Percentiles rank a stretch among this genome's conserved stretches.
These are phyloP conservation scores for Hydriomena furcata DNA, from an alignment of 2,888 invertebrate genomes.

Conservation along the genomic window DNA sequence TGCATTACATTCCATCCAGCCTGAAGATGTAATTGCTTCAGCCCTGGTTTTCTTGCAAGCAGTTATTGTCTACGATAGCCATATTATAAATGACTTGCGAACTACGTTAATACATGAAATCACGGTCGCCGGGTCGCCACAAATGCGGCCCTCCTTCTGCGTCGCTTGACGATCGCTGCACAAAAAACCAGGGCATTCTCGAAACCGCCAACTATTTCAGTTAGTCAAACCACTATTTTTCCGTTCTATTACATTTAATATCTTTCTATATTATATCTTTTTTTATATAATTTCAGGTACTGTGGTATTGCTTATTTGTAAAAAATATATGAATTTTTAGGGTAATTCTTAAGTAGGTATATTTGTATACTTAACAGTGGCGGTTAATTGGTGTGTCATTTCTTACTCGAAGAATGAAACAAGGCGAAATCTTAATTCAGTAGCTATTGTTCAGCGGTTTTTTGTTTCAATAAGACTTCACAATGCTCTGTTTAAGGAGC, in stretches of 20 bases:
- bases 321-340: conserved; percentile 63
- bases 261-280: conserved; percentile 55
- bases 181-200: conserved; percentile 27
- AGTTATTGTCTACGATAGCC: no score
- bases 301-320: conserved; percentile 80
- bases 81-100: no score
- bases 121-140: no score
- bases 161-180: not conserved
- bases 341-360: conserved; percentile 39
- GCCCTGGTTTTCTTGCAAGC: not conserved
- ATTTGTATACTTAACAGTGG: conserved; percentile 54
- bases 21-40: conserved; percentile 38
- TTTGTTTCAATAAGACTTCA: conserved; percentile 27
- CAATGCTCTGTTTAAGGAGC: conserved; percentile 45
- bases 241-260: conserved; percentile 60
- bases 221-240: conserved; percentile 64
- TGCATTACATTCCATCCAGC: conserved; percentile 44
- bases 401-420: conserved; percentile 24
- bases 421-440: not conserved
- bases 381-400: conserved; percentile 49
- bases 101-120: no score
- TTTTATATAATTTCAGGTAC: conserved; percentile 75
- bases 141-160: no score
- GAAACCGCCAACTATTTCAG: conserved; percentile 54
- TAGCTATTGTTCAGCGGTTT: not conserved